Conservation (phyloP, 2,113 vertebrate genomes). For the Murina feae region DNA sequence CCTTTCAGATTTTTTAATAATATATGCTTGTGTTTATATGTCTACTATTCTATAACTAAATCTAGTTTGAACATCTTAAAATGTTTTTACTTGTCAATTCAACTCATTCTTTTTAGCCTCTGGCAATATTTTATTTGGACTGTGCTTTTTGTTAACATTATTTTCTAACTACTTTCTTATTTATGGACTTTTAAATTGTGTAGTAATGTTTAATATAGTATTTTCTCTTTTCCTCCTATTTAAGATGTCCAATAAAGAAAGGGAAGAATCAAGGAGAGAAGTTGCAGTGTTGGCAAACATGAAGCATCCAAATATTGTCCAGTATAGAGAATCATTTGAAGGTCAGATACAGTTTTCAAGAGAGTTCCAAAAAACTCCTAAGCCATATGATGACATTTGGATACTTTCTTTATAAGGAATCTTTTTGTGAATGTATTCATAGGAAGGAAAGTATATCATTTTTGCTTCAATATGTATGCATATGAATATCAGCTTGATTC, state of each 20-base stretch:
- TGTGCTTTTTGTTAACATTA: background rate
- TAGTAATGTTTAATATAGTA: background rate
- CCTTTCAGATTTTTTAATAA: background rate
- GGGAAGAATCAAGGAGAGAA: constrained; percentile 96
- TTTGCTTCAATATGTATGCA: background rate
- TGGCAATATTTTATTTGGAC: background rate
- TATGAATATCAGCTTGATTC: background rate
- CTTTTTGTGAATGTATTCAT: constrained; percentile 10
- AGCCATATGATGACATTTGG: background rate
- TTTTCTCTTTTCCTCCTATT: constrained; percentile 45
- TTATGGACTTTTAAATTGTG: background rate
- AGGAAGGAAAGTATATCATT: background rate
- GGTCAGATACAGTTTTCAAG: constrained; percentile 80
- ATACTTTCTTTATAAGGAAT: background rate
- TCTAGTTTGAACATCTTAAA: background rate
- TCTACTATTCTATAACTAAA: background rate
- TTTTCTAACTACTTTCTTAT: background rate
- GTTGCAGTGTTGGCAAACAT: constrained; percentile 97
- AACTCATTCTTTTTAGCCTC: constrained; percentile 25
- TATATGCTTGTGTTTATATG: background rate
- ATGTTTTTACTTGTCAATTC: background rate
- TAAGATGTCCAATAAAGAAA: constrained; percentile 97
- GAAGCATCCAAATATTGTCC: constrained; percentile 98
- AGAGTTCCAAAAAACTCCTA: background rate
- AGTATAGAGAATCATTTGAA: constrained; percentile 98